A percentile compares a stretch with the other conserved stretches of the same genome.
Conservation (phyloP, 1,140 invertebrate species). For the Aculops lycopersici region DNA sequence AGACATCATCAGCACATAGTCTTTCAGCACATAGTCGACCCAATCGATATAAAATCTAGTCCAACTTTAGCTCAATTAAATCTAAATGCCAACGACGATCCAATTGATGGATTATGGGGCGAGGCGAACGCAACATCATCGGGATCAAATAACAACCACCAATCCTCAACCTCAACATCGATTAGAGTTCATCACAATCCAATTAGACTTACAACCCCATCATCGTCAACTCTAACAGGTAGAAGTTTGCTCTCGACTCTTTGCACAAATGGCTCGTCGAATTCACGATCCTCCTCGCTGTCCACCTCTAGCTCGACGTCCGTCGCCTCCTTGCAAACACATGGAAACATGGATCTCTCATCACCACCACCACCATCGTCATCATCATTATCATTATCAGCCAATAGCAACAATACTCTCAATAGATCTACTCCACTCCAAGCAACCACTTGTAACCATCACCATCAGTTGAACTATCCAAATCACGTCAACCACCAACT, state of each 20-base stretch:
- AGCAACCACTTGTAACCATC: background rate
- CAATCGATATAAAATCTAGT: constrained; percentile 40
- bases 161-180: background rate
- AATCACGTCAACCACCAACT: background rate
- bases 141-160: background rate
- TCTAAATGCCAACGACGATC: constrained; percentile 41
- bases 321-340: too few species aligned
- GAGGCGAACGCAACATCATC: background rate
- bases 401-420: too few species aligned
- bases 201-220: constrained; percentile 11
- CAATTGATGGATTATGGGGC: constrained; percentile 29
- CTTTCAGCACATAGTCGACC: constrained; percentile 15
- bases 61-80: constrained; percentile 57
- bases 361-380: too few species aligned
- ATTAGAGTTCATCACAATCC: constrained; percentile 5
- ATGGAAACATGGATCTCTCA: too few species aligned
- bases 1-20: too few species aligned
- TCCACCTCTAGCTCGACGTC: too few species aligned
- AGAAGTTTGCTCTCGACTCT: background rate
- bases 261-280: constrained; percentile 1
- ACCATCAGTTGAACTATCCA: background rate
- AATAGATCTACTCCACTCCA: too few species aligned
- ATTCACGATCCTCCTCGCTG: too few species aligned
- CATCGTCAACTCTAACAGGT: background rate
- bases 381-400: too few species aligned